phyloP scores from a whole-genome alignment of 2,888 invertebrate species.

The Cataglyphis livida region DNA sequence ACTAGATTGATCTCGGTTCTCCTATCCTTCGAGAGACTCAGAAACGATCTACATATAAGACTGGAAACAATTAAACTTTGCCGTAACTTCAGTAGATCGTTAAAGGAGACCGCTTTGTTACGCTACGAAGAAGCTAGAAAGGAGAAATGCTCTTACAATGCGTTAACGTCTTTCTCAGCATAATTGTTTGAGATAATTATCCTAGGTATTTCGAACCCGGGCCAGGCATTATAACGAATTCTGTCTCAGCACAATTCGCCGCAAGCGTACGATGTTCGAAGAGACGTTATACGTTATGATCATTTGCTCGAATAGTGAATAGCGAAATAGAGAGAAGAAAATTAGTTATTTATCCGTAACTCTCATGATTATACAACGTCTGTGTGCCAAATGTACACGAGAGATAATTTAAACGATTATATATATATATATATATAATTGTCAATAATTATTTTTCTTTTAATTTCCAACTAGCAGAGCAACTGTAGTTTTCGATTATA shows the following conservation, averaged over 20 bases:
- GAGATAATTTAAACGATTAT: neutral
- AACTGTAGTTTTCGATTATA: neutral
- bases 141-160: slow-evolving; percentile 51
- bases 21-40: neutral
- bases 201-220: slow-evolving; percentile 47
- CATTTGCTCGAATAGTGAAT: neutral
- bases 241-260: neutral
- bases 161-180: slow-evolving; percentile 49
- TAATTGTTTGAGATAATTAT: slow-evolving; percentile 68
- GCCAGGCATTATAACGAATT: slow-evolving; percentile 27
- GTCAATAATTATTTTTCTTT: neutral
- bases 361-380: neutral
- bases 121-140: slow-evolving; percentile 60
- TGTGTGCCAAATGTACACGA: neutral
- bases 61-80: slow-evolving; percentile 48
- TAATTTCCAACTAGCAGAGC: neutral
- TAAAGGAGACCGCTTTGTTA: slow-evolving; percentile 30
- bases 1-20: slow-evolving; percentile 45
- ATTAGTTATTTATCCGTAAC: neutral
- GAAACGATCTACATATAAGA: slow-evolving; percentile 19
- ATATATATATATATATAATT: no score
- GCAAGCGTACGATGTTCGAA: neutral
- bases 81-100: slow-evolving; percentile 49
- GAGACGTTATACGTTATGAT: neutral
- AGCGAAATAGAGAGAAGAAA: neutral